Evolutionary conservation across 2,797 vertebrate genomes (phyloP), one percentile per base, ranked within the genome.

Genomic region (Petrocephalus sullivani): DNA sequence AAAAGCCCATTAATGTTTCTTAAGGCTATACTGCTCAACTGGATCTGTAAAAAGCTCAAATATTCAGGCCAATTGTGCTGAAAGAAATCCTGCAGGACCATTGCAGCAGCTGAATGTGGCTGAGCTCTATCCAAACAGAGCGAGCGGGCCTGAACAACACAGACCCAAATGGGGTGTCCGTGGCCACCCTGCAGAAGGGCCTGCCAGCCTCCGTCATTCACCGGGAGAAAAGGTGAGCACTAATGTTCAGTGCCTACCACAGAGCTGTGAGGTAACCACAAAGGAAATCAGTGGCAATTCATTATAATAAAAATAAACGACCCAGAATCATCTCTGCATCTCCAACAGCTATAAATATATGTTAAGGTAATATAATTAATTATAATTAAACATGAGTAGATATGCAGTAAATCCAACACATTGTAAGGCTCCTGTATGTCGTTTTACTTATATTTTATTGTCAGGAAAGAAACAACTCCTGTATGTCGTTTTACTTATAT

Each of bases 281-380:
- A 94, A 89, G 92, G 94, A 96, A 94, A 96, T 96, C 95, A 92
- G 95, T 95, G 92, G 87, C 92, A 90, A 90, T 94, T 93, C 92
- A 94, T 94, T 93, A 93, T 88, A 91, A 92, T 90, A 75, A 92
- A 92, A 93, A 90, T 91, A 95, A 92, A 90, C 92, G 92, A 95
- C 93, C 92, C 91, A 94, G 90, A 94, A 92, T 91, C 86, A 86
- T 89, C 60, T 21, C 49, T 46, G 54, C 37, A 90, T 91, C 91
- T 93, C 88, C 89, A 28, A 90, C 88, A 87, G 87, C 57, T 89
- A 89, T 90, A 90, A 89, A 90, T 90, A 92, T 14, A 46, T 41
- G 12, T 33, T 53, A 83, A 4, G 46, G 54, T 51, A 51, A 82
- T 10, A 82, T 82, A 51, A 19, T 2, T 2, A 56, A 3, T 85